These are phyloP conservation scores for Hypena proboscidalis DNA, from an alignment of 2,888 invertebrate genomes.

Conservation along the genomic window DNA sequence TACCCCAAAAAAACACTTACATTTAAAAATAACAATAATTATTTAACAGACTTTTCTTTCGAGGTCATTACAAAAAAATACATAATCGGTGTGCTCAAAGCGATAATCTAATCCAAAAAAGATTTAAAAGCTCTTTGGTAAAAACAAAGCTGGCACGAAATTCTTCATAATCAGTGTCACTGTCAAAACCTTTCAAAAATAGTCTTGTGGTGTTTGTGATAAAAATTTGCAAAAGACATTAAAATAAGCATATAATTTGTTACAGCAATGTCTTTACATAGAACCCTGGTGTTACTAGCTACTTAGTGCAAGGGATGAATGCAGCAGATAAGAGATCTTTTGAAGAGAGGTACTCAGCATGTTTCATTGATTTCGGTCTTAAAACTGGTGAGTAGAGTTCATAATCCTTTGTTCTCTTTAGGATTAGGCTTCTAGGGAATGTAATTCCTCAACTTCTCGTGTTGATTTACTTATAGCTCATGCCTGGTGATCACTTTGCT, in stretches of 20 bases:
- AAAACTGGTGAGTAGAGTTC: conserved; percentile 74
- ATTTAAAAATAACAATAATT: too few relatives aligned
- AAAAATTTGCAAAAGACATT: conserved; percentile 29
- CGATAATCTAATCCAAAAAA: too few relatives aligned
- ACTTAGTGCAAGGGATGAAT: conserved; percentile 48
- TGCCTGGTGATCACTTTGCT: too few relatives aligned
- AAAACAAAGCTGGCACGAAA: conserved; percentile 27
- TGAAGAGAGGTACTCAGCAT: conserved; percentile 73
- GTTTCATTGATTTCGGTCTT: conserved; percentile 73
- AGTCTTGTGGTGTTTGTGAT: conserved; percentile 45
- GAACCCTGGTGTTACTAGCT: conserved; percentile 37
- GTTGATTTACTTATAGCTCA: too few relatives aligned
- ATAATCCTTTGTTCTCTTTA: too few relatives aligned
- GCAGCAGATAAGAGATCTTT: conserved; percentile 64
- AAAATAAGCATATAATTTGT: conserved; percentile 25
- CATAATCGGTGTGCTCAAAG: too few relatives aligned
- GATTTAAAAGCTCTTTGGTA: conserved; percentile 6
- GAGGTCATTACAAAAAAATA: too few relatives aligned
- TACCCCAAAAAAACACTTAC: too few relatives aligned
- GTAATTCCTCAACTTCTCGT: too few relatives aligned
- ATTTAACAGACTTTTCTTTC: too few relatives aligned
- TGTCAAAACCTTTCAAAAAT: conserved; percentile 48
- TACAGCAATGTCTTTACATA: conserved; percentile 38
- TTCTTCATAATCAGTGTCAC: conserved; percentile 12
- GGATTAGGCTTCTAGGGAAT: too few relatives aligned